A percentile compares a stretch with the other conserved stretches of the same genome.
Evolutionary conservation across 2,113 vertebrate genomes (phyloP).

Genomic region (Seriola rivoliana): DNA sequence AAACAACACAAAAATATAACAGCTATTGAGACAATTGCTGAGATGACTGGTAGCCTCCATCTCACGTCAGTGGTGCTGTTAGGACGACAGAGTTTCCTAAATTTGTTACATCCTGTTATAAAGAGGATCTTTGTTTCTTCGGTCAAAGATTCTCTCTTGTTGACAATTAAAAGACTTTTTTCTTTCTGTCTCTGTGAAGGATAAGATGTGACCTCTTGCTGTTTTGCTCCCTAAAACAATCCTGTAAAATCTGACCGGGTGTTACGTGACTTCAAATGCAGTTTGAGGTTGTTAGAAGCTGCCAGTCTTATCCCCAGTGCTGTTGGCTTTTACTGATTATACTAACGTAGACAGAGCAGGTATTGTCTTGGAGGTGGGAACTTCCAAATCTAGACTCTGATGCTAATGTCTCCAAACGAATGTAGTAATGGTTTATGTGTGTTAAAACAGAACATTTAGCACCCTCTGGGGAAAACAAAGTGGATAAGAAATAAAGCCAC

Average conservation of each 20-base stretch:
- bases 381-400: background rate
- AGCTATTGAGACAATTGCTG: background rate
- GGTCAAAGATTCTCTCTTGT: background rate
- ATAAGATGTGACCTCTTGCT: background rate
- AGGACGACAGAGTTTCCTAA: background rate
- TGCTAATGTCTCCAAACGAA: background rate
- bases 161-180: background rate
- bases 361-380: background rate
- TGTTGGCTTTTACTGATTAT: background rate
- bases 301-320: background rate
- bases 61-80: background rate
- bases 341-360: background rate
- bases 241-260: constrained; percentile 33
- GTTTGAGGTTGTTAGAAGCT: background rate
- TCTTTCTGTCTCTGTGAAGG: background rate
- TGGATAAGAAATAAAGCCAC: constrained; percentile 33
- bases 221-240: constrained; percentile 15
- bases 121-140: background rate
- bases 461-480: constrained; percentile 5
- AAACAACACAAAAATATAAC: background rate
- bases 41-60: background rate
- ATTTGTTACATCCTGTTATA: background rate
- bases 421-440: background rate
- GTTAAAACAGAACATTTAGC: background rate
- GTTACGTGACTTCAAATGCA: constrained; percentile 13